Evolutionary conservation across 2,888 invertebrate genomes (phyloP).

Genomic region (Fragum whitleyi): DNA sequence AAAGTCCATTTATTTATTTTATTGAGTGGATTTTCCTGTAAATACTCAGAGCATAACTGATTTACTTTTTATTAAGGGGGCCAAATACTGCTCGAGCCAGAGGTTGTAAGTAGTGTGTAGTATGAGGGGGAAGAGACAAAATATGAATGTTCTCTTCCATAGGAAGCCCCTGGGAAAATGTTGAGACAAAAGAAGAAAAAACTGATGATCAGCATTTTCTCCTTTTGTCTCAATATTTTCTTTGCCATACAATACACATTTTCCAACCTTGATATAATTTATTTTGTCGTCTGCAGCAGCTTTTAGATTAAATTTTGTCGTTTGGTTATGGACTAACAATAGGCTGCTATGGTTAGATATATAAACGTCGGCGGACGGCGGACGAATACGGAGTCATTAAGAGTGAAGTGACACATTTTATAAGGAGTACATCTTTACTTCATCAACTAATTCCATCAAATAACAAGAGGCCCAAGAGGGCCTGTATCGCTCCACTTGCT

Average conservation of each 20-base stretch:
- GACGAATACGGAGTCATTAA: slow-evolving; percentile 4
- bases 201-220: slow-evolving; percentile 11
- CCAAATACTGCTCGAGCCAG: slow-evolving; percentile 56
- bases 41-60: slow-evolving; percentile 46
- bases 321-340: background rate
- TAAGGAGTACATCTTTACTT: slow-evolving; percentile 1
- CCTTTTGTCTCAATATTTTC: slow-evolving; percentile 10
- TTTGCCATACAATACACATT: background rate
- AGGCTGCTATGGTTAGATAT: slow-evolving; percentile 1
- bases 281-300: slow-evolving; percentile 1
- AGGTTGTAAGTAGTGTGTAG: slow-evolving; percentile 56
- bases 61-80: slow-evolving; percentile 57
- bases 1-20: slow-evolving; percentile 53
- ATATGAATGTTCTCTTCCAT: slow-evolving; percentile 52
- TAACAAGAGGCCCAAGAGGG: too few relatives aligned
- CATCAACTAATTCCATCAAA: slow-evolving; percentile 1
- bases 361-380: background rate
- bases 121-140: slow-evolving; percentile 58
- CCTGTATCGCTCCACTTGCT: too few relatives aligned
- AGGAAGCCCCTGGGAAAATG: background rate
- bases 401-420: slow-evolving; percentile 1
- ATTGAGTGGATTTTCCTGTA: slow-evolving; percentile 38
- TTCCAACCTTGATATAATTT: slow-evolving; percentile 4
- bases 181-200: slow-evolving; percentile 8
- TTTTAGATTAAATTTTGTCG: slow-evolving; percentile 2